Evolutionary conservation across 2,113 vertebrate genomes (phyloP).

Genomic region (Puntigrus tetrazona): DNA sequence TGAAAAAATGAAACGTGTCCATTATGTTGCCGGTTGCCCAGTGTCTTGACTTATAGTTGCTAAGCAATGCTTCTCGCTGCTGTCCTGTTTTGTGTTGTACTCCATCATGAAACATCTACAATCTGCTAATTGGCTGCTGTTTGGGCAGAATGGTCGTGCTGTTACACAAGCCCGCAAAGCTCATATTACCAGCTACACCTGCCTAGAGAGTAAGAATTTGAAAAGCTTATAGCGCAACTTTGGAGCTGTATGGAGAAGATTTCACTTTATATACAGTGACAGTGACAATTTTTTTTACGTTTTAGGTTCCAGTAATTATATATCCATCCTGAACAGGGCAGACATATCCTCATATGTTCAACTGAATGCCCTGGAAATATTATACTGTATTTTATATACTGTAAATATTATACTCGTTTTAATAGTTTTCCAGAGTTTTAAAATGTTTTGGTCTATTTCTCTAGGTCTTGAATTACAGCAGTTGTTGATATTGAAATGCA

Average conservation of each 20-base stretch:
- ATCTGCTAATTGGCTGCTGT: constrained; percentile 3
- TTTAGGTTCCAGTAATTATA: background rate
- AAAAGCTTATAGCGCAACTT: constrained; percentile 3
- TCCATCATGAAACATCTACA: background rate
- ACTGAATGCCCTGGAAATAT: background rate
- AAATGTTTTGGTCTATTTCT: too few relatives aligned
- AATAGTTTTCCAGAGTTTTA: too few relatives aligned
- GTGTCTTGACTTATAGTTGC: background rate
- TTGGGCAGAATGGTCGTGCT: background rate
- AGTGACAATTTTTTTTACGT: background rate
- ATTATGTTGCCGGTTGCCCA: background rate
- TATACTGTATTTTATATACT: too few relatives aligned
- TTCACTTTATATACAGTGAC: background rate
- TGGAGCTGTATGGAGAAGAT: background rate
- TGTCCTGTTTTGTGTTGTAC: background rate
- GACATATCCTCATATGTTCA: background rate
- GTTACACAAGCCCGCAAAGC: background rate
- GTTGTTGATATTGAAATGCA: too few relatives aligned
- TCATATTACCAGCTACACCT: background rate
- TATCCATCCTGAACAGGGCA: background rate
- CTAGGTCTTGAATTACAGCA: too few relatives aligned
- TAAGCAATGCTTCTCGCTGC: background rate
- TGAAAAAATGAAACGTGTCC: background rate
- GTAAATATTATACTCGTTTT: too few relatives aligned
- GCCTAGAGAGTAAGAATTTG: background rate